Evolutionary conservation across 2,797 vertebrate species (phyloP).

Genomic region (Fundulus diaphanus): DNA sequence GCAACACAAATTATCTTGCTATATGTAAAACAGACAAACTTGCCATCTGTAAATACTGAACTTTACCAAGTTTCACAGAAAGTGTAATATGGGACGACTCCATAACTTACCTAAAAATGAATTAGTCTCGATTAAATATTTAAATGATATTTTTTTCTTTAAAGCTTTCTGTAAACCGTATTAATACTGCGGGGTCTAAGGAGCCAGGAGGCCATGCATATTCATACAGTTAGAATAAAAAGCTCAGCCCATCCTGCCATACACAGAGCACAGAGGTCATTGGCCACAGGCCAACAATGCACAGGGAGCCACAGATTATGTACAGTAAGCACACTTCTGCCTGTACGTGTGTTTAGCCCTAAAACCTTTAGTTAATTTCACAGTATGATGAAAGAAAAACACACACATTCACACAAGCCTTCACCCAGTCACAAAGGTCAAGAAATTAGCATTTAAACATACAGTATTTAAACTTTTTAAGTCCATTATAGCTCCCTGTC

Average conservation of each 20-base stretch:
- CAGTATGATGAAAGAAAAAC: slow-evolving; percentile 48
- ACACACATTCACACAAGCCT: slow-evolving; percentile 48
- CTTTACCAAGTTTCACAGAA: neutral
- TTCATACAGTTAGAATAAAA: slow-evolving; percentile 79
- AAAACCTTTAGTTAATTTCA: slow-evolving; percentile 59
- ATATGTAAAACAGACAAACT: neutral
- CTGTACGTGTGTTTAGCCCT: slow-evolving; percentile 63
- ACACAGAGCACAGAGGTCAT: slow-evolving; percentile 64
- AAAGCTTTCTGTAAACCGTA: neutral
- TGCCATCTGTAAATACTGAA: neutral
- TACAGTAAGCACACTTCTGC: slow-evolving; percentile 48
- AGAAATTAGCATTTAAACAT: slow-evolving; percentile 55
- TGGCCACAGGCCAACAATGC: slow-evolving; percentile 64
- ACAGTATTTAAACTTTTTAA: slow-evolving; percentile 49
- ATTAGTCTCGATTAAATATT: neutral
- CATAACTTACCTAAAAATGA: neutral
- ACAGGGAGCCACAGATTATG: slow-evolving; percentile 54
- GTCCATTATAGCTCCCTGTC: slow-evolving; percentile 58
- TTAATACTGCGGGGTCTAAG: slow-evolving; percentile 35
- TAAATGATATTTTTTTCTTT: neutral
- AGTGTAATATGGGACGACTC: neutral
- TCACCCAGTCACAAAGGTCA: slow-evolving; percentile 68
- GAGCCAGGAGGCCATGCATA: slow-evolving; percentile 88
- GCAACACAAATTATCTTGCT: neutral
- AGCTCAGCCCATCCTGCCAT: slow-evolving; percentile 64